Base-by-base conservation (phyloP, 35 echinoderm and acorn worm species). In the Stichopus chloronotus region DNA sequence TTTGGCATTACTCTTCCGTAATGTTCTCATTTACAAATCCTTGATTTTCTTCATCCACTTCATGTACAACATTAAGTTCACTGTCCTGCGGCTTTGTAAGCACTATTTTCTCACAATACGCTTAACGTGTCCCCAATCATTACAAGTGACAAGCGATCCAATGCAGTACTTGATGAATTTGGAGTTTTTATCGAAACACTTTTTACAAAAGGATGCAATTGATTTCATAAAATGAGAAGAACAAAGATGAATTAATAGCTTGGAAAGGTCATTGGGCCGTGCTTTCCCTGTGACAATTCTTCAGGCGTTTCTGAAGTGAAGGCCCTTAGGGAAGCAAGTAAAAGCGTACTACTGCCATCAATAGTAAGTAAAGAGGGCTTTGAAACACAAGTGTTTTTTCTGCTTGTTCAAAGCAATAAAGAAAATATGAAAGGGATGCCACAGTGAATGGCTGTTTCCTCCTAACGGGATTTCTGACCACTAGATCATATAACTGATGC, bases 391-490 rank as follows among this genome's bases (percentile, higher is more conserved):
- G 21, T 1, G 52, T 78, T 78, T 78, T 78, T 78, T 78, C 74
- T 9, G 74, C 21, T 20, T 78, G 74, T 19, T 78, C 20, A 78
- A 78, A 78, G 4, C 20, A 78, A 78, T n/a, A 24, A 6, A 78
- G 10, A 5, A 78, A 78, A 78, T 78, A 30, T 5, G 19, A 2
- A 2, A 78, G 74, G 13, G 81, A 55, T 53, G 81, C 81, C 9
- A 84, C 81, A 4, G 81, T 55, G 56, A 84, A 84, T 8, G 81
- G 81, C 14, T 84, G 81, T 84, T 84, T 84, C 5, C 81, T 52
- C 20, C n/a, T 57, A 58, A 56, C 4, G 9, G 82, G 43, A 55
- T 85, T 54, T 30, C 82, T 21, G 8, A 85, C 52, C 2, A 85
- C 82, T 57, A 85, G 56, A 9, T 84, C 52, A 55, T 84, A 84